These are phyloP conservation scores for Gortyna flavago DNA, from an alignment of 2,888 invertebrate species.

Conservation along the genomic window DNA sequence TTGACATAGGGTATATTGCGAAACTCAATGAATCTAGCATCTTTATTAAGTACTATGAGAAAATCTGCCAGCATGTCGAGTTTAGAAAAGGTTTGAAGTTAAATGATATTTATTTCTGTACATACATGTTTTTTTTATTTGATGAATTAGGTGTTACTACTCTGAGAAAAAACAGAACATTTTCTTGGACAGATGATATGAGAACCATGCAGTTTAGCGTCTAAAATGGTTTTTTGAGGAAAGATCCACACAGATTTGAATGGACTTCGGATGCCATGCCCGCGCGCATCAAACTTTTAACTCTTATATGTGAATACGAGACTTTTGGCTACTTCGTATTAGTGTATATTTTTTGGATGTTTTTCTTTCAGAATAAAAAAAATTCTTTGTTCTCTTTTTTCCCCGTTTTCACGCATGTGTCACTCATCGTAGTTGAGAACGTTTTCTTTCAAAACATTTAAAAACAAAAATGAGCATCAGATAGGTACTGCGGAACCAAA, in stretches of 20 bases:
- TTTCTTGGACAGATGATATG: neutral
- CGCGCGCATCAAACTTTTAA: neutral
- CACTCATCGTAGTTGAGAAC: neutral
- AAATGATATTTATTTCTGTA: neutral
- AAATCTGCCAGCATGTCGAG: neutral
- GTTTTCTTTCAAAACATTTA: neutral
- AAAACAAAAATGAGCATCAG: neutral
- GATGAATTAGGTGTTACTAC: neutral
- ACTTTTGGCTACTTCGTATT: neutral
- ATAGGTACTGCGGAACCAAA: neutral
- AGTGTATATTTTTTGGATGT: neutral
- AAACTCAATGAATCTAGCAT: neutral
- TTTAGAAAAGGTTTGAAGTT: neutral
- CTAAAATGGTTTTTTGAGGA: neutral
- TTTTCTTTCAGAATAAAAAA: neutral
- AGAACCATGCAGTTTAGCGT: neutral
- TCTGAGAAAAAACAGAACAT: neutral
- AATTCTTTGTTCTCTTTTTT: neutral
- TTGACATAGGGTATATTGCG: neutral
- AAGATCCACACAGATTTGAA: neutral
- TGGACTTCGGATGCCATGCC: neutral
- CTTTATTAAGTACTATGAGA: neutral
- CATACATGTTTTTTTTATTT: neutral
- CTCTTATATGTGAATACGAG: neutral
- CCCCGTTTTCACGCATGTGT: neutral